These are phyloP conservation scores for Amphimallon solstitiale DNA, from an alignment of 2,888 invertebrate species.

Conservation along the genomic window DNA sequence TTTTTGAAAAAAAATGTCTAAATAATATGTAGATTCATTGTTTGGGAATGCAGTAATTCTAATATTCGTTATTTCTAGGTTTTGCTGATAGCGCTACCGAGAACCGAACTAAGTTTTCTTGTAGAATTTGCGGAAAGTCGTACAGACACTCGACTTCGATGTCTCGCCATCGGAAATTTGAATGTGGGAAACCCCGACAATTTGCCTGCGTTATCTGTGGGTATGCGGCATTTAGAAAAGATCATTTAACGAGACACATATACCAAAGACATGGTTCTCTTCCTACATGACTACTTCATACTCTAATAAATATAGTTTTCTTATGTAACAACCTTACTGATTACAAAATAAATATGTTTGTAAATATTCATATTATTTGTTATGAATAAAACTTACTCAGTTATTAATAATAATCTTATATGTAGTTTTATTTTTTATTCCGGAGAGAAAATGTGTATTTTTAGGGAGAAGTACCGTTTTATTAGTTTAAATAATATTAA, in stretches of 20 bases:
- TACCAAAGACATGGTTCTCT: constrained; percentile 7
- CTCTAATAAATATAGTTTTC: background rate
- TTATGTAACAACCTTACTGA: too few relatives aligned
- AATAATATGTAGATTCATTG: background rate
- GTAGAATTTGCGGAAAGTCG: constrained; percentile 80
- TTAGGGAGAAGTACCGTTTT: too few relatives aligned
- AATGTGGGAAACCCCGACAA: constrained; percentile 73
- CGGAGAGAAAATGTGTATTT: too few relatives aligned
- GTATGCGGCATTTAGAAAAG: constrained; percentile 72
- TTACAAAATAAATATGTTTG: too few relatives aligned
- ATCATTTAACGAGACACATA: constrained; percentile 59
- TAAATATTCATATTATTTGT: too few relatives aligned
- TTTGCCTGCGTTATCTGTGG: constrained; percentile 72
- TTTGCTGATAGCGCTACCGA: background rate
- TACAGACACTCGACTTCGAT: constrained; percentile 83
- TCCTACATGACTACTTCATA: too few relatives aligned
- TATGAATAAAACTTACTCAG: too few relatives aligned
- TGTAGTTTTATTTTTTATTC: too few relatives aligned
- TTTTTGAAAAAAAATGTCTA: too few relatives aligned
- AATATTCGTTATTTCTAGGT: constrained; percentile 20
- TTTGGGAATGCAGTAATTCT: background rate
- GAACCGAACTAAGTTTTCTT: constrained; percentile 51
- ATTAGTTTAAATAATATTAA: too few relatives aligned
- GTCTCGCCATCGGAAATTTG: constrained; percentile 76
- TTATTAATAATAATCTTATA: too few relatives aligned